phyloP scores from a whole-genome alignment of 1,140 invertebrate species.

The Drosophila ananassae region DNA sequence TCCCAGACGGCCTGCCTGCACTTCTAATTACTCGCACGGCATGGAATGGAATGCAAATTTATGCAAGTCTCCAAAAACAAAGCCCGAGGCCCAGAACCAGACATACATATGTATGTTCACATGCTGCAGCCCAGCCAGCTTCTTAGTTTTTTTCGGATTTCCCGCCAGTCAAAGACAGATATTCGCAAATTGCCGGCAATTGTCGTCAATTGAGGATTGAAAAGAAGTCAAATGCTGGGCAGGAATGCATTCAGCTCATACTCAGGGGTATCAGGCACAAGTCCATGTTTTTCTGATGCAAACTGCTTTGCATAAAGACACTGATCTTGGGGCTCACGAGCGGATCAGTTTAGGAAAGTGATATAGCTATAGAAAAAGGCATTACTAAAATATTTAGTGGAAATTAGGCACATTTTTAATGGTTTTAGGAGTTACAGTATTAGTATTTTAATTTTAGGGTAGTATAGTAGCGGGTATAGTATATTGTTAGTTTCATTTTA shows the following conservation, averaged over 20 bases:
- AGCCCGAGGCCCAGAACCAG: conserved; percentile 9
- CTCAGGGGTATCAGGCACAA: not conserved
- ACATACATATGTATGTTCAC: no score
- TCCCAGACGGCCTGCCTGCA: conserved; percentile 17
- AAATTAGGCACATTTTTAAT: no score
- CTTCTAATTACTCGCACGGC: conserved; percentile 63
- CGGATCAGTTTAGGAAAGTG: not conserved
- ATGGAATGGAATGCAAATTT: conserved; percentile 61
- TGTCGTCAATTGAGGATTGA: conserved; percentile 81
- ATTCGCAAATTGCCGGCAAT: conserved; percentile 66
- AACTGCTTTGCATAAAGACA: conserved; percentile 9
- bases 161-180: conserved; percentile 27
- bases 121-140: not conserved
- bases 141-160: conserved; percentile 19
- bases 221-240: conserved; percentile 77
- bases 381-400: no score
- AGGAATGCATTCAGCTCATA: conserved; percentile 41
- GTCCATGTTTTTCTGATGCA: not conserved
- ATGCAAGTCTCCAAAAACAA: conserved; percentile 33
- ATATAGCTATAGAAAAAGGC: no score
- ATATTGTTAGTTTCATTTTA: no score
- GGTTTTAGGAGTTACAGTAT: no score
- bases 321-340: conserved; percentile 17
- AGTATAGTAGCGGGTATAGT: no score
- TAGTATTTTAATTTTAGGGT: no score